Base-by-base conservation (phyloP, 2,113 vertebrate species). In the Triplophysa dalaica region DNA sequence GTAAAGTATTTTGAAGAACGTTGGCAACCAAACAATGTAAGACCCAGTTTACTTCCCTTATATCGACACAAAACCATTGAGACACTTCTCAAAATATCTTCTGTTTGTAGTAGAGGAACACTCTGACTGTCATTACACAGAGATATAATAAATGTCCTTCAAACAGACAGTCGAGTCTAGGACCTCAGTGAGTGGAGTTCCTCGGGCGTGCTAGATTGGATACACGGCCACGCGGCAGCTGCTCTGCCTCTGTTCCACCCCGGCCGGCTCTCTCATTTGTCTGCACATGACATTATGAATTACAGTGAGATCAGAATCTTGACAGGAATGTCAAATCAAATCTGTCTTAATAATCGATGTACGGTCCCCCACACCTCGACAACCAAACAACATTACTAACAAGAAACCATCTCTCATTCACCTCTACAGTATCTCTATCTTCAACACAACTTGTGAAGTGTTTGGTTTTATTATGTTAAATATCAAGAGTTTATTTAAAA, bases 301-400 rank as follows among this genome's bases (percentile, higher is more conserved):
- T 85, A 88, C 81, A 79, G 70, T 78, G 84, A 87, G 82, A 87
- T 70, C 85, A 79, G 77, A 63, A 80, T 82, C 81, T 86, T 80
- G 76, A 84, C 79, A 89, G 85, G 33, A 75, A 85, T 70, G 85
- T 87, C 85, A 84, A 29, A 80, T 86, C 85, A 85, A 66, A 87
- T 91, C 90, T 88, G 85, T 83, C 75, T 85, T 84, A 70, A 77
- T 83, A 75, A 80, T 81, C 80, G 79, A 87, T 87, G 81, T 61
- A 14, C 52, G 16, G 69, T 17, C 26, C 70, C 69, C 52, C 29
- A 73, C 5, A 73, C 14, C 45, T 70, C 4, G 8, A 52, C 21
- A 52, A 52, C 21, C 22, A 52, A 14, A 2, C 22, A 52, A 52
- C 45, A 70, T 26, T 29, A 50, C 33, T 38, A 38, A 38, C 33